phyloP scores from a whole-genome alignment of 2,113 vertebrate species.

The Brachionichthys hirsutus region DNA sequence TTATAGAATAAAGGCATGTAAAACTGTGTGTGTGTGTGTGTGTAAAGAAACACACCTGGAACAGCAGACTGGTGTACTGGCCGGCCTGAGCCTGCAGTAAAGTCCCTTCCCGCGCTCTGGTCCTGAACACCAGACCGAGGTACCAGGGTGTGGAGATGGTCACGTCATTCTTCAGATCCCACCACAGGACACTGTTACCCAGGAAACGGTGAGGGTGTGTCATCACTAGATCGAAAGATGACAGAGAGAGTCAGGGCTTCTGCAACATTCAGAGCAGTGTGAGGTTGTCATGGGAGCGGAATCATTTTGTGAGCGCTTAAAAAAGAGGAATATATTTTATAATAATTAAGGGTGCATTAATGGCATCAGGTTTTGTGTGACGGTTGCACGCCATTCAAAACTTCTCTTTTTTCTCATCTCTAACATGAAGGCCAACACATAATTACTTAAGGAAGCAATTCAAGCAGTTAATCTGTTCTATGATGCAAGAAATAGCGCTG shows the following conservation, averaged over 20 bases:
- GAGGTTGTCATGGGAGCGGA: too few relatives aligned
- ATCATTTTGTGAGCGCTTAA: too few relatives aligned
- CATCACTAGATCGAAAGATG: slow-evolving; percentile 81
- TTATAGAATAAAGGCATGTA: too few relatives aligned
- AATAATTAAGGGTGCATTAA: too few relatives aligned
- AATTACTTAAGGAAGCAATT: neutral
- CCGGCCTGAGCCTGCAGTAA: slow-evolving; percentile 92
- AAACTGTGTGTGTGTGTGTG: too few relatives aligned
- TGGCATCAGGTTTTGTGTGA: neutral
- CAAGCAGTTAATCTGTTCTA: too few relatives aligned
- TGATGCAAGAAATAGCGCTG: too few relatives aligned
- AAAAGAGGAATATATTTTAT: too few relatives aligned
- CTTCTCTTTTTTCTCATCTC: neutral
- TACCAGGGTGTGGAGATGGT: slow-evolving; percentile 94
- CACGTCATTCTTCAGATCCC: slow-evolving; percentile 93
- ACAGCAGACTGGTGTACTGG: slow-evolving; percentile 89
- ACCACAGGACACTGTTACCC: slow-evolving; percentile 89
- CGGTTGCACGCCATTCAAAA: neutral
- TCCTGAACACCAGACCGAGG: slow-evolving; percentile 92
- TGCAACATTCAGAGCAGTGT: too few relatives aligned
- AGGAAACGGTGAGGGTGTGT: slow-evolving; percentile 90
- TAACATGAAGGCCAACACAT: neutral
- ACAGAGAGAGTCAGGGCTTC: slow-evolving; percentile 2
- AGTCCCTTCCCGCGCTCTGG: slow-evolving; percentile 82
- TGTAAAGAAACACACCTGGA: slow-evolving; percentile 84